phyloP scores from a whole-genome alignment of 2,113 vertebrate genomes.

The Brienomyrus brachyistius region DNA sequence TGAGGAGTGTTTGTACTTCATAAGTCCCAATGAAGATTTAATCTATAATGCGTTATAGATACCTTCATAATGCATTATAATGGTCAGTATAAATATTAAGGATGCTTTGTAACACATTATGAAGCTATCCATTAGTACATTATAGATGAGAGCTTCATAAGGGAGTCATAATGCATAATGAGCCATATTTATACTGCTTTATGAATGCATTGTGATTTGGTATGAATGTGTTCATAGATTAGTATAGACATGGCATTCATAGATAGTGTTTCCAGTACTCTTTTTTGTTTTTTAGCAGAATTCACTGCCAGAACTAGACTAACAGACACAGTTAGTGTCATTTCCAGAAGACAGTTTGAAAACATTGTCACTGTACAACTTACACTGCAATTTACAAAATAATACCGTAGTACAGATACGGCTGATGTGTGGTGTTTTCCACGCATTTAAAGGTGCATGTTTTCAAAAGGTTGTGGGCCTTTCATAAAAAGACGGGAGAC shows the following conservation, averaged over 20 bases:
- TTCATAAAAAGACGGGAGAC: background rate
- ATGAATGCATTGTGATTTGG: background rate
- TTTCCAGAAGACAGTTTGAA: background rate
- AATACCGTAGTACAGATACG: background rate
- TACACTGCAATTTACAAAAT: background rate
- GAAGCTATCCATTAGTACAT: background rate
- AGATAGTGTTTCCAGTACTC: background rate
- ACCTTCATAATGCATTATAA: background rate
- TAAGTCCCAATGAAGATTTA: background rate
- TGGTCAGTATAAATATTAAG: background rate
- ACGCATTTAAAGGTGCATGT: background rate
- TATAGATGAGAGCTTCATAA: background rate
- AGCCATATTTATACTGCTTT: background rate
- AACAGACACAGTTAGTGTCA: background rate
- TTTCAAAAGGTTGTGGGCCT: background rate
- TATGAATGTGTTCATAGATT: background rate
- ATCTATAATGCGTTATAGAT: background rate
- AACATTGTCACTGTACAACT: background rate
- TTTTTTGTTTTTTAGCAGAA: background rate
- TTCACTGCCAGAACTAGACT: background rate
- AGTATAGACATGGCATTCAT: background rate
- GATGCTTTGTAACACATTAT: background rate
- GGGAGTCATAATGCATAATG: background rate
- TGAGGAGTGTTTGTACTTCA: background rate
- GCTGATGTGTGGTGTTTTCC: background rate